A percentile compares a stretch with the other conserved stretches of the same genome.
These are phyloP conservation scores for Parazoanthus atlanticus DNA, from an alignment of 92 coral and sea anemone genomes.

Conservation along the genomic window DNA sequence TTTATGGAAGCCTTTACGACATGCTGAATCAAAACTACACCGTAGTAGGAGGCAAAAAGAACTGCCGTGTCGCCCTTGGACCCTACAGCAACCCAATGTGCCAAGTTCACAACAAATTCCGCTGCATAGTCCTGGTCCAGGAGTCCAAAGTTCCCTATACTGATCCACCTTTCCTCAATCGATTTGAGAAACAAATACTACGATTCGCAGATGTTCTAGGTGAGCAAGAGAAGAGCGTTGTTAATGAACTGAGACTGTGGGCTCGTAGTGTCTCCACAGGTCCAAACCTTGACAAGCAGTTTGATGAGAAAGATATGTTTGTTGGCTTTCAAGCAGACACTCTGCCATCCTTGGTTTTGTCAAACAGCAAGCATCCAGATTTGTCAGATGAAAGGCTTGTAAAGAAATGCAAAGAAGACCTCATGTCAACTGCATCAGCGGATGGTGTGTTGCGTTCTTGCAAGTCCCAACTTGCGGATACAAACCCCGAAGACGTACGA, in stretches of 20 bases:
- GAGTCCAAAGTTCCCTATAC: slow-evolving; percentile 58
- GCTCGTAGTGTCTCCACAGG: slow-evolving; percentile 34
- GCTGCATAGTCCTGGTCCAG: slow-evolving; percentile 65
- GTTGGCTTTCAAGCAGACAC: slow-evolving; percentile 61
- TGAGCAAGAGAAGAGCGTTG: slow-evolving; percentile 12
- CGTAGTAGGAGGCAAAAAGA: slow-evolving; percentile 56
- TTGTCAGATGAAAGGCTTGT: not conserved
- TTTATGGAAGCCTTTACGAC: slow-evolving; percentile 67
- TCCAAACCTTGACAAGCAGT: slow-evolving; percentile 29
- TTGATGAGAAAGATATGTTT: slow-evolving; percentile 56
- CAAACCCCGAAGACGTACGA: slow-evolving; percentile 31
- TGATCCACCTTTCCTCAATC: slow-evolving; percentile 70
- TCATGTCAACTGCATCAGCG: slow-evolving; percentile 49
- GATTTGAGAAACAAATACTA: slow-evolving; percentile 68
- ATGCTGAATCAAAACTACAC: slow-evolving; percentile 69
- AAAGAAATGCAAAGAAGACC: slow-evolving; percentile 51
- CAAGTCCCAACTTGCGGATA: slow-evolving; percentile 34
- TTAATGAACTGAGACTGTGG: slow-evolving; percentile 43
- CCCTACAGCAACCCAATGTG: slow-evolving; percentile 69
- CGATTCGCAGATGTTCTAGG: slow-evolving; percentile 62
- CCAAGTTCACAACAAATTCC: slow-evolving; percentile 57
- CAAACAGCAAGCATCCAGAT: slow-evolving; percentile 20
- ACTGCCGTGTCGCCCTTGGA: slow-evolving; percentile 66
- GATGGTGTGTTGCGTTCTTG: slow-evolving; percentile 48
- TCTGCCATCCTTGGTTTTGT: slow-evolving; percentile 55